phyloP scores from a whole-genome alignment of 2,797 vertebrate genomes.

The Crenichthys baileyi region DNA sequence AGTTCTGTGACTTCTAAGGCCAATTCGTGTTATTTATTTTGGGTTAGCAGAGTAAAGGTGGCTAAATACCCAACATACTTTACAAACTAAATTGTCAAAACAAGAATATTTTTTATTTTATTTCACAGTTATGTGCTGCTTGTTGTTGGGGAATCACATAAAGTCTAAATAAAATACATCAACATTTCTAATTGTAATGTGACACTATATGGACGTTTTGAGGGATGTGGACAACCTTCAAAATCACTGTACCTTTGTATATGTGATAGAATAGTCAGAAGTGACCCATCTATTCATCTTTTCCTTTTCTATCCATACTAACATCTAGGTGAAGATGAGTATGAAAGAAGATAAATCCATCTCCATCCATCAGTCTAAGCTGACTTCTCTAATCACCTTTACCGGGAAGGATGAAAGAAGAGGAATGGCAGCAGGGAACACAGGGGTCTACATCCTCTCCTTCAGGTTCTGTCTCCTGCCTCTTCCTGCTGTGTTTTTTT shows the following conservation, averaged over 20 bases:
- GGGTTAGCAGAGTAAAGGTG: neutral
- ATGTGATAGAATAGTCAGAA: conserved; percentile 71
- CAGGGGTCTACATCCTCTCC: conserved; percentile 31
- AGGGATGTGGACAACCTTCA: neutral
- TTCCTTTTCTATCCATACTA: conserved; percentile 55
- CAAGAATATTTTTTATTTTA: neutral
- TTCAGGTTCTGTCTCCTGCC: conserved; percentile 14
- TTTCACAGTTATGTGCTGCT: neutral
- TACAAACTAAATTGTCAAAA: neutral
- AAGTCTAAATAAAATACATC: neutral
- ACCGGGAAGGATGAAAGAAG: conserved; percentile 49
- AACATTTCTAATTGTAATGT: neutral
- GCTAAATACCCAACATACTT: neutral
- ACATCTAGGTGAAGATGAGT: conserved; percentile 71
- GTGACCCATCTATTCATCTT: conserved; percentile 63
- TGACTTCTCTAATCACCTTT: conserved; percentile 72
- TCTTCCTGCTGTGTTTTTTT: conserved; percentile 57
- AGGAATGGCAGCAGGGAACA: conserved; percentile 40
- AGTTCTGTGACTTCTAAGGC: neutral
- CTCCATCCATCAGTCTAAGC: conserved; percentile 70
- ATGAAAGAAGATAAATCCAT: conserved; percentile 64
- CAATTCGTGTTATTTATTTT: neutral
- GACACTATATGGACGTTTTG: too few relatives aligned
- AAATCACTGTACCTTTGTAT: conserved; percentile 59
- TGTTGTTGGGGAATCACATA: neutral